Evolutionary conservation across 2,888 invertebrate genomes (phyloP).

Genomic region (Drosophila melanocephala): DNA sequence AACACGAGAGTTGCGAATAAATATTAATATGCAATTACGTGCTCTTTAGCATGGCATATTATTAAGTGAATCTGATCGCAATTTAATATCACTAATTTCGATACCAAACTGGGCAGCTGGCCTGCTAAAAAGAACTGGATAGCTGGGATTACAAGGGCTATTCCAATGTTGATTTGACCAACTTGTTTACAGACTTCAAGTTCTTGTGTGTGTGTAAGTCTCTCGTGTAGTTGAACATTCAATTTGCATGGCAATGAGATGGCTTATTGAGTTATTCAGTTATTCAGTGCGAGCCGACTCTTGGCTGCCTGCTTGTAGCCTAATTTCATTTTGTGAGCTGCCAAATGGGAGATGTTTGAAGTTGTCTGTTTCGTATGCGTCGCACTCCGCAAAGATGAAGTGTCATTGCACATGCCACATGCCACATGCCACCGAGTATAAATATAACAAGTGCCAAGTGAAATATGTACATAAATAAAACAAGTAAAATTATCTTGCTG

Average conservation of each 20-base stretch:
- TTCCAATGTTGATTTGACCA: constrained; percentile 2
- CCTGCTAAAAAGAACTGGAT: background rate
- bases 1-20: background rate
- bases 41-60: background rate
- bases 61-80: background rate
- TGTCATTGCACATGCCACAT: constrained; percentile 57
- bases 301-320: constrained; percentile 42
- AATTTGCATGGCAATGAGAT: constrained; percentile 64
- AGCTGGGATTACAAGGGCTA: background rate
- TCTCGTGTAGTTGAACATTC: constrained; percentile 37
- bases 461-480: constrained; percentile 78
- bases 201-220: background rate
- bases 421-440: constrained; percentile 63
- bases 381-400: constrained; percentile 47
- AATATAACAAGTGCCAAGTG: constrained; percentile 80
- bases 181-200: constrained; percentile 3
- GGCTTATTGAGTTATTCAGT: constrained; percentile 63
- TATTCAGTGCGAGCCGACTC: constrained; percentile 29
- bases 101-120: background rate
- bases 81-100: background rate
- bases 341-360: constrained; percentile 14
- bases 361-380: constrained; percentile 4
- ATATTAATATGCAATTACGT: constrained; percentile 4
- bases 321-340: constrained; percentile 60
- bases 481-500: constrained; percentile 4